Evolutionary conservation across 1,140 invertebrate genomes (phyloP), one percentile per base, ranked within the genome.

Genomic region (Heliconius melpomene): DNA sequence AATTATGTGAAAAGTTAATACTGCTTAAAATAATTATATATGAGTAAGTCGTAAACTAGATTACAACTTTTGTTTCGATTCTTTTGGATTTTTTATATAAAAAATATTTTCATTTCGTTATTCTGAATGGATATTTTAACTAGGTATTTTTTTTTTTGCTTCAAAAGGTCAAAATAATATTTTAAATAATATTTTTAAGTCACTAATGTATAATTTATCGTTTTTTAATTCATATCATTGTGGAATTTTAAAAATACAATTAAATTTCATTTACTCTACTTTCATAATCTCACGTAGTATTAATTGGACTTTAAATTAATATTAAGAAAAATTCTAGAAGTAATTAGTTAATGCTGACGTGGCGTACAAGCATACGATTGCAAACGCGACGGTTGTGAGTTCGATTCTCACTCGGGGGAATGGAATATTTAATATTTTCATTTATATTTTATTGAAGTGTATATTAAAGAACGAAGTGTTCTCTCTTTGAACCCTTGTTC

Each of bases 221-320:
- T 66, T 66, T 29, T 66, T 66, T 66, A 66, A 66, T 66, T 66
- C 60, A 66, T 16, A 66, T 66, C 23, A 26, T 29, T 29, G 23
- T 66, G 60, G 26, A 13, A 26, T 16, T 66, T 66, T 66, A 66
- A 66, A 29, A 66, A 66, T 29, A 66, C 26, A 26, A 66, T 66
- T 66, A 66, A 66, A 29, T 29, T 66, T 26, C 60, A 16, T 66
- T 66, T 66, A 66, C 11, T 29, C 60, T 29, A 66, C 23, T 66
- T 66, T 66, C n/a, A 66, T 66, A 66, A 16, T 66, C 60, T 29
- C 9, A 9, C 9, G 23, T 29, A 66, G 11, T 23, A 29, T 66
- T 66, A 66, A 66, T 29, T 66, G 60, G 6, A 66, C 1, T 26
- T 66, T 16, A 26, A 66, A 29, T 26, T 11, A 66, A 66, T 66